Evolutionary conservation across 2,113 vertebrate genomes (phyloP).

Genomic region (Lagopus leucura): DNA sequence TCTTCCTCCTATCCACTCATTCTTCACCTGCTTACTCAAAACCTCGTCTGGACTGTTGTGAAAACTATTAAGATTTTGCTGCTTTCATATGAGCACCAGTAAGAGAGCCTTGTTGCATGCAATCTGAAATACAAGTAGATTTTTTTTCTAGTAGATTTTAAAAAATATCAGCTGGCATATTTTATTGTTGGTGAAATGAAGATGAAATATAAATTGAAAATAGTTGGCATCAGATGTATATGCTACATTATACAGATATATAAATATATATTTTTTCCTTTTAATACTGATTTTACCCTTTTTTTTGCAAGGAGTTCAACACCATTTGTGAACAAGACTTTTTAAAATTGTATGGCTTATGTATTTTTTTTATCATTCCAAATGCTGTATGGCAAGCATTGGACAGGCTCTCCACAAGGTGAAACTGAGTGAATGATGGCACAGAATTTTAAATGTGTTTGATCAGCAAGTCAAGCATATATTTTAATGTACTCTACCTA

Average conservation of each 20-base stretch:
- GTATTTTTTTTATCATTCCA: background rate
- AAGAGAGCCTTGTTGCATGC: accelerated
- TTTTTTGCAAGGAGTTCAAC: background rate
- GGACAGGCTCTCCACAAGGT: background rate
- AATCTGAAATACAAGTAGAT: accelerated
- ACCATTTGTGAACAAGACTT: background rate
- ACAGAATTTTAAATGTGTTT: background rate
- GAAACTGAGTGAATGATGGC: background rate
- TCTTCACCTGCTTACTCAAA: background rate
- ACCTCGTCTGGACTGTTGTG: background rate
- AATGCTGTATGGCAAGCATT: background rate
- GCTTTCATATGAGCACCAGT: accelerated
- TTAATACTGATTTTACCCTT: background rate
- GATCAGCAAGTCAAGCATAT: background rate
- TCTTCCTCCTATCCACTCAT: background rate
- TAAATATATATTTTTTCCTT: background rate
- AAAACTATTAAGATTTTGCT: background rate
- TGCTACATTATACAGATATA: background rate
- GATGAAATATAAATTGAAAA: background rate
- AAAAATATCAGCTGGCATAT: background rate
- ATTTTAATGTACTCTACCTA: background rate
- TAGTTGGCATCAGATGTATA: background rate
- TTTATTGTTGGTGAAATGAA: background rate
- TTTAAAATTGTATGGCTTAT: background rate
- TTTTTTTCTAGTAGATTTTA: background rate